Conservation (phyloP, 2,888 invertebrate genomes). For the Erannis defoliaria region DNA sequence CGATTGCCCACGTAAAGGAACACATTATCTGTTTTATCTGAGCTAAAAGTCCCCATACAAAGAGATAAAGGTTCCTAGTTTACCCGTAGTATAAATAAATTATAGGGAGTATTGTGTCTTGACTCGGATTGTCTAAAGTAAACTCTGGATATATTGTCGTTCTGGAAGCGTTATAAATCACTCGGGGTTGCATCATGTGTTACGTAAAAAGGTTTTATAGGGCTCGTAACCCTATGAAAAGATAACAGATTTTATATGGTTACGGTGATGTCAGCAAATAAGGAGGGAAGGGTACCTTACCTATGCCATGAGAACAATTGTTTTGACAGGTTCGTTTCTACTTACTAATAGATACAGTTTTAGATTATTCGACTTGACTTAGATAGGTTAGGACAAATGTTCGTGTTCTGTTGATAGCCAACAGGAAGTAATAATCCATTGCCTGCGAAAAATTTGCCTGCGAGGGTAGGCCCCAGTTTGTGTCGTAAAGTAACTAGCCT, state of each 20-base stretch:
- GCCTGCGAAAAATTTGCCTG: too few relatives aligned
- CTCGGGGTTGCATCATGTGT: slow-evolving; percentile 67
- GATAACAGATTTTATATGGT: slow-evolving; percentile 66
- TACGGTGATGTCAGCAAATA: slow-evolving; percentile 45
- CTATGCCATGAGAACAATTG: not conserved
- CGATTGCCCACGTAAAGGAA: slow-evolving; percentile 77
- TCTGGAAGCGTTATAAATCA: slow-evolving; percentile 75
- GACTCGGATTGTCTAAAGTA: slow-evolving; percentile 75
- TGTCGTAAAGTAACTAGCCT: too few relatives aligned
- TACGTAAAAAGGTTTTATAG: slow-evolving; percentile 77
- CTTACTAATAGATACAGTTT: not conserved
- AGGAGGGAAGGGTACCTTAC: not conserved
- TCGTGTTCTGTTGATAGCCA: too few relatives aligned
- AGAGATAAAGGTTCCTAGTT: slow-evolving; percentile 80
- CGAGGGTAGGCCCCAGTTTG: too few relatives aligned
- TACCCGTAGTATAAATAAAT: slow-evolving; percentile 82
- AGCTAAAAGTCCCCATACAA: slow-evolving; percentile 76
- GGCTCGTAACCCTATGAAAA: slow-evolving; percentile 62
- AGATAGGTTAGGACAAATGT: too few relatives aligned
- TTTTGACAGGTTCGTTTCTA: not conserved
- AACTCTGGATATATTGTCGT: slow-evolving; percentile 74
- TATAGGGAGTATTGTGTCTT: slow-evolving; percentile 73
- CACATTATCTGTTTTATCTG: slow-evolving; percentile 82
- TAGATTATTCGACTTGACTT: too few relatives aligned
- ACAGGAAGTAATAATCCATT: too few relatives aligned